Evolutionary conservation across 2,888 invertebrate genomes (phyloP).

Genomic region (Amphipoea oculea): DNA sequence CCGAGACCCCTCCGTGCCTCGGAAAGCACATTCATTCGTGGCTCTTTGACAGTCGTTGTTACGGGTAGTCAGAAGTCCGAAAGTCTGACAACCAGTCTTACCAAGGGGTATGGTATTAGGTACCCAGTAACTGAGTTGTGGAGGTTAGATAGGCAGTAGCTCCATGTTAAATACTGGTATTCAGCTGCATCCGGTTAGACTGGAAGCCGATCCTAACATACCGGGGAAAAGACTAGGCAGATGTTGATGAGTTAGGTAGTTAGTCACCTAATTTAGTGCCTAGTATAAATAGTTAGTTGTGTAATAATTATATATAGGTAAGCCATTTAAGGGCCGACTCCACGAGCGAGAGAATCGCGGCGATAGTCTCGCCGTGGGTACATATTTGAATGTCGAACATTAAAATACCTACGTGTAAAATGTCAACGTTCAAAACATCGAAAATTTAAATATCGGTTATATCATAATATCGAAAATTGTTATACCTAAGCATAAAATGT

Average conservation of each 20-base stretch:
- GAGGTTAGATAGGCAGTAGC: not conserved
- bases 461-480: no score
- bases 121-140: not conserved
- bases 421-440: no score
- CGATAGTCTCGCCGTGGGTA: no score
- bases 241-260: not conserved
- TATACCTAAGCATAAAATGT: no score
- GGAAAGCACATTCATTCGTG: not conserved
- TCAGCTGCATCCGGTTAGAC: not conserved
- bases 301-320: not conserved
- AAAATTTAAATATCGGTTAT: no score
- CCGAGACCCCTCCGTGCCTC: not conserved
- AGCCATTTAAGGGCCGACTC: not conserved
- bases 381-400: no score
- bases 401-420: no score
- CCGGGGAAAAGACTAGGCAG: not conserved
- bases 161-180: not conserved
- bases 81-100: not conserved
- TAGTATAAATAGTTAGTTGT: not conserved
- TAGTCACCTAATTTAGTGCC: not conserved
- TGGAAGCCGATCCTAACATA: not conserved
- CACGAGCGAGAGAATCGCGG: no score
- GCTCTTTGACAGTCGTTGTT: not conserved
- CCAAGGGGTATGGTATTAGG: not conserved
- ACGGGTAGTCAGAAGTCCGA: not conserved